Evolutionary conservation across 2,797 vertebrate species (phyloP).

Genomic region (Phyllotis vaccarum): DNA sequence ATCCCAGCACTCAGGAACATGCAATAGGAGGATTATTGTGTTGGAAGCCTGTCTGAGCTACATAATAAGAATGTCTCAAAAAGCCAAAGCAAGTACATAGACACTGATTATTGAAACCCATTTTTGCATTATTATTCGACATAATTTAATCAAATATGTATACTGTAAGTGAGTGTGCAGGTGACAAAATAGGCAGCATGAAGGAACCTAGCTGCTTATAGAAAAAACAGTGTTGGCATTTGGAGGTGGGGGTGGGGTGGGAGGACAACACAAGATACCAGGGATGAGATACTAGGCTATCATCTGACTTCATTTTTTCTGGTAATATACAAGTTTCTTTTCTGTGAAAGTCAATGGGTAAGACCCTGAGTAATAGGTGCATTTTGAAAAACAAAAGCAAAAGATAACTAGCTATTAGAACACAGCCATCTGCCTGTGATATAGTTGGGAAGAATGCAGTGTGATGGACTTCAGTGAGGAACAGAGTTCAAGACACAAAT

Average conservation of each 20-base stretch:
- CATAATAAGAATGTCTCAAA: not conserved
- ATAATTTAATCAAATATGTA: conserved; percentile 21
- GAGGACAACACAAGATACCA: not conserved
- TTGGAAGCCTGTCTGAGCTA: not conserved
- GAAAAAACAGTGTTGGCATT: not conserved
- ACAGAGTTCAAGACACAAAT: not conserved
- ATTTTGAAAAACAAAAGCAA: not conserved
- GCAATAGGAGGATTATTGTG: not conserved
- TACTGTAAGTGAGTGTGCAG: not conserved
- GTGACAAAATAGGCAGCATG: not conserved
- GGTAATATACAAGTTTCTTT: conserved; percentile 29
- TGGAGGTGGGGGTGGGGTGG: too few relatives aligned
- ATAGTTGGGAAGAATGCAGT: not conserved
- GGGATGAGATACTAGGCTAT: not conserved
- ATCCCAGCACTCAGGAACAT: not conserved
- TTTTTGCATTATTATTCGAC: conserved; percentile 18
- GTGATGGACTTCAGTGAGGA: not conserved
- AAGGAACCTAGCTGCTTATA: not conserved
- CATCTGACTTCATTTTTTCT: conserved; percentile 16
- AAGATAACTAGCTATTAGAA: not conserved
- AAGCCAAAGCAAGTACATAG: not conserved
- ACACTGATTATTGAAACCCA: not conserved
- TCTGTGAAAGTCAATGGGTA: conserved; percentile 38
- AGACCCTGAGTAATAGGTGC: conserved; percentile 13
- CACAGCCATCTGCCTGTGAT: not conserved